phyloP scores from a whole-genome alignment of 2,113 vertebrate species.

The Gymnogyps californianus region DNA sequence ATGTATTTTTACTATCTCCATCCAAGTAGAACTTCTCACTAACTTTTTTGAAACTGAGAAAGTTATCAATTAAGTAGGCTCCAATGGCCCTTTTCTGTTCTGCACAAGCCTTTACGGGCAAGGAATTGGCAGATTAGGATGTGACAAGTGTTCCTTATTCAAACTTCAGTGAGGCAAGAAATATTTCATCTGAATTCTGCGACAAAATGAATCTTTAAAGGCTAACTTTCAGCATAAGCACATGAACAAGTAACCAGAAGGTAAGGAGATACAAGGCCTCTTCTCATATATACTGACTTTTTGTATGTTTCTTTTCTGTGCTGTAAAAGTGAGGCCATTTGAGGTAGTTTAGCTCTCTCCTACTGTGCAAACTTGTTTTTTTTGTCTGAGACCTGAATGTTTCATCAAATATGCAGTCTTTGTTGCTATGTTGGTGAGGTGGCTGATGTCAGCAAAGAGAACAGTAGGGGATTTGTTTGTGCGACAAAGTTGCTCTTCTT shows the following conservation, averaged over 20 bases:
- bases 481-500: background rate
- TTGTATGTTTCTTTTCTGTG: background rate
- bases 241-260: background rate
- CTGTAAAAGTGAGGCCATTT: background rate
- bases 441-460: conserved; percentile 22
- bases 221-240: background rate
- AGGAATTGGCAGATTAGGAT: background rate
- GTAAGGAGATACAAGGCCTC: background rate
- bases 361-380: background rate
- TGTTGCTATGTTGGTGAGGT: conserved; percentile 15
- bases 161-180: background rate
- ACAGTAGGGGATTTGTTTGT: conserved; percentile 40
- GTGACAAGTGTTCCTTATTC: background rate
- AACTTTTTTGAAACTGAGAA: background rate
- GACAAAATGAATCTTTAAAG: background rate
- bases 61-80: background rate
- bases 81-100: background rate
- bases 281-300: background rate
- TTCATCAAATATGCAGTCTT: background rate
- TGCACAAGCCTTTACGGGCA: background rate
- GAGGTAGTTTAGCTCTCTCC: background rate
- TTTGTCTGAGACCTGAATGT: background rate
- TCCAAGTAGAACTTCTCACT: background rate
- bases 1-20: background rate
- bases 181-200: background rate